phyloP scores from a whole-genome alignment of 92 coral and sea anemone genomes.

The Siderastrea radians region DNA sequence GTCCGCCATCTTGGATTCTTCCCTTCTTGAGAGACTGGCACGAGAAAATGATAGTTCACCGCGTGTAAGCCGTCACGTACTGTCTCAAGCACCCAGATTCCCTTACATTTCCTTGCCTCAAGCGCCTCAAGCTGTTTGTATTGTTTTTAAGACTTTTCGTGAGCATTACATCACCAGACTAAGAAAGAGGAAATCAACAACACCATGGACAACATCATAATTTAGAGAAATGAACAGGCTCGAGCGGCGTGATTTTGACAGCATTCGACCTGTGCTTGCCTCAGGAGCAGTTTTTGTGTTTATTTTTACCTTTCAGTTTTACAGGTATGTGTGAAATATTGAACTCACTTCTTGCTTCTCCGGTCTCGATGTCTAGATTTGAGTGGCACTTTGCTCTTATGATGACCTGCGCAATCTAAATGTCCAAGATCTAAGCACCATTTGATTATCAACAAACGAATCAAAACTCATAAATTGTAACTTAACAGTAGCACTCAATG shows the following conservation, averaged over 20 bases:
- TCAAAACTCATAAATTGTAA: too few species aligned
- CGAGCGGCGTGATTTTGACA: conserved; percentile 67
- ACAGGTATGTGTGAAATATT: conserved; percentile 51
- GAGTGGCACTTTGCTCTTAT: too few species aligned
- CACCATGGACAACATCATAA: not conserved
- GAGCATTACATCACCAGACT: not conserved
- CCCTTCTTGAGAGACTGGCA: not conserved
- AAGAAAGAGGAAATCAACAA: not conserved
- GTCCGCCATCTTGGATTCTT: conserved; percentile 40
- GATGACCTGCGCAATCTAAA: too few species aligned
- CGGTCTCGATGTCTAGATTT: not conserved
- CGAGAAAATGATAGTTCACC: not conserved
- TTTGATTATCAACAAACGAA: too few species aligned
- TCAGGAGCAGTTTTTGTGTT: conserved; percentile 77
- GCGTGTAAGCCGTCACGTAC: conserved; percentile 4
- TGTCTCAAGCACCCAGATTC: too few species aligned
- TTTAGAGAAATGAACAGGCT: conserved; percentile 51
- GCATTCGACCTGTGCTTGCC: conserved; percentile 77
- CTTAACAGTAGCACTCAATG: too few species aligned
- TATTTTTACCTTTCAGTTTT: conserved; percentile 83
- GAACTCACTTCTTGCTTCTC: not conserved
- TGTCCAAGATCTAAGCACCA: too few species aligned
- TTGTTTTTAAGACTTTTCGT: not conserved
- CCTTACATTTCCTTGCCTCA: not conserved
- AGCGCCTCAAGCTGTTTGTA: not conserved